Base-by-base conservation (phyloP, 1,140 invertebrate genomes). In the Panulirus ornatus region DNA sequence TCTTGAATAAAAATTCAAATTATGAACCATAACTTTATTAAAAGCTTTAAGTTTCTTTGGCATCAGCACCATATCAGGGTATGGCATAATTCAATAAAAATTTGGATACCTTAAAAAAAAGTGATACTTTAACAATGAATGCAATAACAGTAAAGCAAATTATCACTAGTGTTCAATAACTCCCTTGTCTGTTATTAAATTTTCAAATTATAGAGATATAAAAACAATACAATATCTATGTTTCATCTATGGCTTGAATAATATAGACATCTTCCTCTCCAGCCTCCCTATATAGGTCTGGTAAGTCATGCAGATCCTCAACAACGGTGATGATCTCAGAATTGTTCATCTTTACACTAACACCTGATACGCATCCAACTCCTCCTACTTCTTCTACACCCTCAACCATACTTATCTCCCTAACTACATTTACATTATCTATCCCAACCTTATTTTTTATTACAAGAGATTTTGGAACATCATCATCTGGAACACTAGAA, bases 281-380 rank as follows among this genome's bases (percentile, higher is more conserved):
- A 51, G 19, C 42, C 36, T 85, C 83, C 22, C 42, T n/a, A 66
- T 47, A 85, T 16, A 85, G 83, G 38, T 16, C 71, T 42, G 83
- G 58, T 5, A 85, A 42, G 63, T 70, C 42, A 44, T 30, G 40
- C 6, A 85, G 44, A 14, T 73, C 70, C 40, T 85, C 83, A 40
- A 85, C 88, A 30, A 84, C 47, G 5, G 79, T 89, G 42, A 89
- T 75, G 22, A 89, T 75, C 27, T 89, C 79, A 22, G 84, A 86
- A 27, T 54, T 36, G 42, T 76, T 76, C 44, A 86, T 40, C 22
- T 51, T n/a, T 8, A 86, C 71, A 58, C 22, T 54, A 6, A 76
- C 84, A 51, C 44, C 34, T 27, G 63, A 47, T 36, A 44, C 66
- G 36, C 27, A n/a, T 8, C n/a, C 58, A 11, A 36, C 76, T 19